Evolutionary conservation across 2,888 invertebrate species (phyloP), one percentile per base, ranked within the genome.

Genomic region (Thyatira batis): DNA sequence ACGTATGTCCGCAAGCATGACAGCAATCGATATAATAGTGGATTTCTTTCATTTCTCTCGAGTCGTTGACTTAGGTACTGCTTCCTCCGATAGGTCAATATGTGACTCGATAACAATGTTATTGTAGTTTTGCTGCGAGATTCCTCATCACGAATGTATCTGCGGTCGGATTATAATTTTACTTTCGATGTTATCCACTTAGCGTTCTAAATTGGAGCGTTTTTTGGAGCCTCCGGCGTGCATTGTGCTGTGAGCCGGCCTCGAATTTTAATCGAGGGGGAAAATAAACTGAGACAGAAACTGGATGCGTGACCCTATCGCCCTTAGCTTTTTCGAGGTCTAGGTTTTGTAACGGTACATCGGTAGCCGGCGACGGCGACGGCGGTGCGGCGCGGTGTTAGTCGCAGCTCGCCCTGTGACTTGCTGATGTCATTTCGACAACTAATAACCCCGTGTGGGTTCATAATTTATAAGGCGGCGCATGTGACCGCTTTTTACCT

Each of bases 401-500:
- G 21, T 25, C n/a, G 23, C 20, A 28, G 21, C 51, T 9, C 11
- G 21, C 49, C 20, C 30, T 43, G 33, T 23, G 58, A 50, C 55
- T 58, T 60, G 50, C 55, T 69, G 71, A 71, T 80, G 82, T 87
- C 85, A 85, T 86, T 85, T 88, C 80, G 84, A 74, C 85, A 79
- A 83, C 87, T 86, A 87, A 88, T 89, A 86, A 84, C 81, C 79
- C 75, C 72, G 70, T 53, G 63, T 70, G 72, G 69, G 80, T 74
- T 85, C 82, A 86, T 87, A 85, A 89, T 89, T 86, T 89, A 86
- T 81, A 84, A 84, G 85, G 82, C 82, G 79, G 83, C 74, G 73
- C 76, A 80, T 80, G 81, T 82, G 86, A 83, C 85, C 82, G 85
- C 89, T 91, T 92, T 92, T 92, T 92, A 83, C 86, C 71, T 77